Base-by-base conservation (phyloP, 2,797 vertebrate species). In the Sebastes itinus region DNA sequence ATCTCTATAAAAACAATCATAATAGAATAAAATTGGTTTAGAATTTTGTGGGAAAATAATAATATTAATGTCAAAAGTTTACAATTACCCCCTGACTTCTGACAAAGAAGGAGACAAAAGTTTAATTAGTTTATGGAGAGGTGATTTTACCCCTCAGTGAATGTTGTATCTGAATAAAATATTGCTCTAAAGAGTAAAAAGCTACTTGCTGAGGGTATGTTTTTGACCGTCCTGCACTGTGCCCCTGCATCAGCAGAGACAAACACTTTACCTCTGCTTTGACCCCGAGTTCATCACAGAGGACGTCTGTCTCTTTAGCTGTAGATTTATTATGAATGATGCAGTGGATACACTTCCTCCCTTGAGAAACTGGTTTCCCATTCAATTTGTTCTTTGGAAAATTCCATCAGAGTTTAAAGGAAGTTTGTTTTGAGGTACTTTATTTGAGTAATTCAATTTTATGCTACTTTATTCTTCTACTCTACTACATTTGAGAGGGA, bases 251-350 rank as follows among this genome's bases (percentile, higher is more conserved):
- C 87, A 92, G 89, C 85, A 86, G 52, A 77, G 62, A 30, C 52
- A 52, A 74, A 67, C 11, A 1, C 58, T 30, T 91, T 33, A 80
- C 64, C 71, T 81, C 73, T n/a, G 72, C 75, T 77, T 14, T 90
- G 85, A 83, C 86, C 84, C 64, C 12, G 12, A 27, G 32, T 72
- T 84, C 2, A 13, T 65, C 84, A 88, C 80, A 63, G 75, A 81
- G 83, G 82, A 81, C 79, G 46, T 77, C 77, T 89, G 86, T 83
- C 89, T 92, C 88, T 90, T 89, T 85, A 88, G 78, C 55, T 30
- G 20, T 14, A 10, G 38, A 81, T 86, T 81, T 23, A 84, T 86
- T 77, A 81, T 46, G 23, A 80, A 68, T 77, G 56, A 81, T 28
- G 64, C 65, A 49, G 71, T 14, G 66, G 35, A 46, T 54, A 69